These are phyloP conservation scores for Andricus curvator DNA, from an alignment of 2,888 invertebrate species.

Conservation along the genomic window DNA sequence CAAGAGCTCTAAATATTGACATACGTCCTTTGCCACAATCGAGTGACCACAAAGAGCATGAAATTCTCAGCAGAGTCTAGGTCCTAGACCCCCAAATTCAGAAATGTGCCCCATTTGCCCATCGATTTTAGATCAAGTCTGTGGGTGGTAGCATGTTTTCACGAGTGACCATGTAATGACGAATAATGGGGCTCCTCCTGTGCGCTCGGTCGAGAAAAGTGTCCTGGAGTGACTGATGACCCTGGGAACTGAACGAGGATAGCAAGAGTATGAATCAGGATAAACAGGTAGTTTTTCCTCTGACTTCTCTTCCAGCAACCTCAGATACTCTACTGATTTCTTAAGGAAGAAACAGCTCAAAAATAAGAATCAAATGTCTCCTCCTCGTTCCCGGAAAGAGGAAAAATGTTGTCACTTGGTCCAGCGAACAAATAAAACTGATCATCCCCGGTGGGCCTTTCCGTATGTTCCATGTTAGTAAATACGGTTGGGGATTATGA, in stretches of 20 bases:
- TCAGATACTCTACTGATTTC: conserved; percentile 58
- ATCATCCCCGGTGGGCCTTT: conserved; percentile 50
- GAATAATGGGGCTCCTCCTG: conserved; percentile 73
- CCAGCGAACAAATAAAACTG: neutral
- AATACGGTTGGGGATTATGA: conserved; percentile 46
- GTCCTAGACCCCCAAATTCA: conserved; percentile 39
- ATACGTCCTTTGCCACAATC: conserved; percentile 59
- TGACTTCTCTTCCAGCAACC: conserved; percentile 55
- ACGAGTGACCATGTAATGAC: conserved; percentile 76
- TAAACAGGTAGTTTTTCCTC: conserved; percentile 67
- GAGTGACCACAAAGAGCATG: conserved; percentile 51
- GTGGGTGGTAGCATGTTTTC: conserved; percentile 68
- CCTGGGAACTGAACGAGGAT: conserved; percentile 54
- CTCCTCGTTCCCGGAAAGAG: conserved; percentile 27
- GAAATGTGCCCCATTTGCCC: conserved; percentile 28
- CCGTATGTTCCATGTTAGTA: conserved; percentile 48
- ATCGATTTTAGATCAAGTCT: conserved; percentile 43
- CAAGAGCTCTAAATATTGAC: conserved; percentile 69
- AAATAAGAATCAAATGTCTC: conserved; percentile 43
- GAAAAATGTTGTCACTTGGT: conserved; percentile 44
- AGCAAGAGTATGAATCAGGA: conserved; percentile 39
- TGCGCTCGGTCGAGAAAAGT: conserved; percentile 64
- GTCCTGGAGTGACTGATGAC: conserved; percentile 73
- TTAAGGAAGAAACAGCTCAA: conserved; percentile 2
- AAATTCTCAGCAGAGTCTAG: conserved; percentile 53